Evolutionary conservation across 2,113 vertebrate species (phyloP), one percentile per base, ranked within the genome.

Genomic region (Ibidorhyncha struthersii): DNA sequence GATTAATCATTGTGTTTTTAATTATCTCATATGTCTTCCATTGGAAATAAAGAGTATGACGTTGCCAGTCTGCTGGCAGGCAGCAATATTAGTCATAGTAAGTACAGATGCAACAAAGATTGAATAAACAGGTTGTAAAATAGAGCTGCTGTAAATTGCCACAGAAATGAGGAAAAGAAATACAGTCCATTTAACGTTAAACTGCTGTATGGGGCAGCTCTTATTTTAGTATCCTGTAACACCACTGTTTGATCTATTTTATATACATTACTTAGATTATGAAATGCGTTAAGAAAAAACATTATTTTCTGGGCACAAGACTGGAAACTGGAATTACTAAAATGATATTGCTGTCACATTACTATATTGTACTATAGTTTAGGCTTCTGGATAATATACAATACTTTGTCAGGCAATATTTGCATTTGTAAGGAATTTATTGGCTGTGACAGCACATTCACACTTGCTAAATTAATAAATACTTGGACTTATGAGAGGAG

Each of bases 41-140:
- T 40, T 96, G 73, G 89, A 85, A 82, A 96, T 86, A 97, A 96
- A 96, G 77, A 91, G 47, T 73, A 61, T 41, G 41, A 92, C 83
- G 86, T 76, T 95, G 93, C 72, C 73, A 95, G 15, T 93, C 72
- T 89, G 67, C 92, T 67, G 47, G 82, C 79, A 89, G 91, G 91
- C 87, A 92, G 74, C 40, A 82, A 23, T 82, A 71, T 96, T 93
- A 96, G 91, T 93, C 88, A 96, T 71, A 93, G 58, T 79, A 94
- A 94, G 83, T 92, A 97, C 74, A 94, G 82, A 96, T 97, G 93
- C 72, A 93, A 93, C 63, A 83, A 93, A 96, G 90, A 97, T 66
- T 66, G 70, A 93, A 91, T 61, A 88, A 95, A 56, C n/a, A 84
- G 63, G 56, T 82, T 86, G 45, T 43, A 82, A 95, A 93, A 76